These are phyloP conservation scores for Meteorus cinctellus DNA, from an alignment of 2,888 invertebrate genomes.

Conservation along the genomic window DNA sequence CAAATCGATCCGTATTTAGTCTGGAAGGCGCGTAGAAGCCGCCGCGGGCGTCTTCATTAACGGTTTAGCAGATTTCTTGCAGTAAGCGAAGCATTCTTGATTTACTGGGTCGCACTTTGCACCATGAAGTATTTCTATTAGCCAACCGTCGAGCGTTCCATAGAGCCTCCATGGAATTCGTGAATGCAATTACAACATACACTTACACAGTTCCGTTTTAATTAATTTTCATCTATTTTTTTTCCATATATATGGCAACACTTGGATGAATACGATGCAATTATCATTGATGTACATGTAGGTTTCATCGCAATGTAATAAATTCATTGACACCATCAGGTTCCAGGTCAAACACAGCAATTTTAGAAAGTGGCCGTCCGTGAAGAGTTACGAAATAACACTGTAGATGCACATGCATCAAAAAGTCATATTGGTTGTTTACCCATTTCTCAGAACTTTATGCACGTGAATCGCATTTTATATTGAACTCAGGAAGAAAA, in stretches of 20 bases:
- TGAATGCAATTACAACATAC: constrained; percentile 1
- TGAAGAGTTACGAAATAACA: constrained; percentile 9
- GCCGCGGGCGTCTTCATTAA: constrained; percentile 32
- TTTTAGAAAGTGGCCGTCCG: constrained; percentile 11
- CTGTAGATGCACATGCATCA: background rate
- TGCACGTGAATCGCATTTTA: background rate
- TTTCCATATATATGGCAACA: background rate
- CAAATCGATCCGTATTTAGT: constrained; percentile 40
- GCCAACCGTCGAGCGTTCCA: constrained; percentile 28
- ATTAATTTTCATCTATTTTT: constrained; percentile 5
- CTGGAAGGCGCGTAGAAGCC: constrained; percentile 48
- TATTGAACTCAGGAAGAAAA: too few relatives aligned
- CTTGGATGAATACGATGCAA: background rate
- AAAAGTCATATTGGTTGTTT: background rate
- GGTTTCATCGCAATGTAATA: background rate
- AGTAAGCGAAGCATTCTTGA: constrained; percentile 36
- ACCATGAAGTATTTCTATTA: constrained; percentile 31
- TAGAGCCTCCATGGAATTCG: constrained; percentile 25
- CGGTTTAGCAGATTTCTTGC: constrained; percentile 39
- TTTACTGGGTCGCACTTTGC: constrained; percentile 39
- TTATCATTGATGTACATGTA: background rate
- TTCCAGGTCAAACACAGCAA: background rate
- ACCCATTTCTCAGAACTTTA: background rate
- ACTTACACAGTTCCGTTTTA: constrained; percentile 2
- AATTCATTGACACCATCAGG: background rate